Evolutionary conservation across 2,888 invertebrate genomes (phyloP).

Genomic region (Meta bourneti): DNA sequence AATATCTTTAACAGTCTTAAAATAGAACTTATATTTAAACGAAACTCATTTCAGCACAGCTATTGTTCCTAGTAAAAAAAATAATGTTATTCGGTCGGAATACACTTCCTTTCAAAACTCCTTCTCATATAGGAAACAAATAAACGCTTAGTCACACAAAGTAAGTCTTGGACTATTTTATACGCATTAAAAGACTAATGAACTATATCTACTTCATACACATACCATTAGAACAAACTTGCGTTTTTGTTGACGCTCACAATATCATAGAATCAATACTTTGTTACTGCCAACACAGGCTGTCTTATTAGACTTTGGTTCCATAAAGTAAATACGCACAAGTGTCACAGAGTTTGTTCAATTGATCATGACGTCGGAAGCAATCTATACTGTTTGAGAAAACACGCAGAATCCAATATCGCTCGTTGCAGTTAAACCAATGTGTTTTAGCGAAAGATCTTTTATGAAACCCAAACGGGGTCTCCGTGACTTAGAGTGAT

Average conservation of each 20-base stretch:
- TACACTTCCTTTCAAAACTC: too few species aligned
- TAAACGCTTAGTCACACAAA: too few species aligned
- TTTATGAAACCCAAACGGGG: neutral
- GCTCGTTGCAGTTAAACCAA: neutral
- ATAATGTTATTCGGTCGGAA: too few species aligned
- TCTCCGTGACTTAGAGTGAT: neutral
- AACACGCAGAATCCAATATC: neutral
- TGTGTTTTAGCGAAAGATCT: neutral
- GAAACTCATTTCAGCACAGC: too few species aligned
- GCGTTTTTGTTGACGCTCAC: neutral
- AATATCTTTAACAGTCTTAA: too few species aligned
- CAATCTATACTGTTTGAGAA: slow-evolving; percentile 4
- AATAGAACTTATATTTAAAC: too few species aligned
- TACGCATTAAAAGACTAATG: too few species aligned
- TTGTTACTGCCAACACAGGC: slow-evolving; percentile 12
- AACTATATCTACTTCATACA: neutral
- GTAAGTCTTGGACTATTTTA: too few species aligned
- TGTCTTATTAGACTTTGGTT: slow-evolving; percentile 25
- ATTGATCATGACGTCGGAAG: slow-evolving; percentile 4
- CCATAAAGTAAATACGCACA: slow-evolving; percentile 23
- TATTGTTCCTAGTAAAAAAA: too few species aligned
- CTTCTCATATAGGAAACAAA: too few species aligned
- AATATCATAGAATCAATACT: slow-evolving; percentile 12
- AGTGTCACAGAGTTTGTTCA: neutral
- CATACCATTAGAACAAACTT: neutral